Evolutionary conservation across 2,797 vertebrate species (phyloP), one percentile per base, ranked within the genome.

Genomic region (Lithobates sylvaticus): DNA sequence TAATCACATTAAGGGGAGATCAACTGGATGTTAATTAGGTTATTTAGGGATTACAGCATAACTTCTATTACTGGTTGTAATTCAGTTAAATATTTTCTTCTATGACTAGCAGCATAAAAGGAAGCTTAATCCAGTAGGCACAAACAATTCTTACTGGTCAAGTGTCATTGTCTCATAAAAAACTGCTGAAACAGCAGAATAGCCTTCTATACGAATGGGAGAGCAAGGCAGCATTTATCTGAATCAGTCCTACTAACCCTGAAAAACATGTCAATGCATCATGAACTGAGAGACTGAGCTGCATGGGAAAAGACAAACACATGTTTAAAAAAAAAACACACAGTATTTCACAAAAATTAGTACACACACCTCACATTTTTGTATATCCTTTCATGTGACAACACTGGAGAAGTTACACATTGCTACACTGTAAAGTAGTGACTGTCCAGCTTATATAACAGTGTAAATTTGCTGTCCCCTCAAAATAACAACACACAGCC

Each of bases 1-100:
- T 61, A 23, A 61, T 61, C 54, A 61, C 21, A 23, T 61, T 61
- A 61, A 9, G 54, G 54, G 18, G 18, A 32, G 65, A 32, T 68
- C 65, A 68, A 32, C 65, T 26, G 89, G 71, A 58, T 21, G 86
- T 80, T 71, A 67, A 67, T 67, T 27, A 67, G 18, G 21, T 18
- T 61, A 61, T 23, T 61, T 61, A 61, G 21, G 8, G 54, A 61
- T 61, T 61, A 61, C 6, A 7, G 21, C 50, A 23, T 7, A 61
- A 61, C 54, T n/a, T 23, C 8, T 47, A n/a, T 61, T 23, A 61
- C 21, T 21, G 54, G 54, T 61, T 26, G 12, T 67, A 10, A 67
- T 67, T 27, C 65, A 26, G 10, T 67, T 67, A 67, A 29, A 67
- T 29, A 29, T 27, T 29, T 67, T 67, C 26, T 27, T 27, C 27